These are phyloP conservation scores for Graphium colonna DNA, from an alignment of 2,888 invertebrate genomes.

Conservation along the genomic window DNA sequence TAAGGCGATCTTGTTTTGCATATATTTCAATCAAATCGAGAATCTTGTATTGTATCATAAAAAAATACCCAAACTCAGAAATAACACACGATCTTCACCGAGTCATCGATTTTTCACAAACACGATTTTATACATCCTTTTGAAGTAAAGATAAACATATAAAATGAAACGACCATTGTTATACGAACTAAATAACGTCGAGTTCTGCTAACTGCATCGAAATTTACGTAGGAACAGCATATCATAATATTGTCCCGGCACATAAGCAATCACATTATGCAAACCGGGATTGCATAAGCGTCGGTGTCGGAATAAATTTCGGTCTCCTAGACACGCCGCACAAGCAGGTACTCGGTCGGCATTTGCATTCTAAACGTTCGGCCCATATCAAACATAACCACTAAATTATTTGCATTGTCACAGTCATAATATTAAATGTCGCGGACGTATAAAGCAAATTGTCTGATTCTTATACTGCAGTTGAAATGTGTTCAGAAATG, in stretches of 20 bases:
- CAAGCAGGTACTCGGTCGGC: constrained; percentile 16
- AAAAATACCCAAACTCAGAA: too few species aligned
- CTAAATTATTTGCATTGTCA: constrained; percentile 7
- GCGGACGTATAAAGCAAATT: neutral
- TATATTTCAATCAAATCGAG: too few species aligned
- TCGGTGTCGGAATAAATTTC: constrained; percentile 28
- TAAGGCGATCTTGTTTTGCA: too few species aligned
- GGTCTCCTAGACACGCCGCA: constrained; percentile 26
- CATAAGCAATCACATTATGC: constrained; percentile 26
- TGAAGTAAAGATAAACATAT: too few species aligned
- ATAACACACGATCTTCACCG: too few species aligned
- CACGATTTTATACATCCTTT: too few species aligned
- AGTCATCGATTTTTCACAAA: too few species aligned
- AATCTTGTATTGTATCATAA: too few species aligned
- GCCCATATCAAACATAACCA: constrained; percentile 11
- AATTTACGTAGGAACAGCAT: neutral
- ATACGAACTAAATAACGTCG: too few species aligned
- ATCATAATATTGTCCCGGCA: neutral
- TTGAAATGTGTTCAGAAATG: too few species aligned
- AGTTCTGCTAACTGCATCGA: neutral
- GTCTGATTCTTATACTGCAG: too few species aligned
- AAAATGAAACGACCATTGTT: too few species aligned
- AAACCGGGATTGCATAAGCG: constrained; percentile 27
- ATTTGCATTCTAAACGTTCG: constrained; percentile 28
- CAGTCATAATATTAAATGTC: neutral